Evolutionary conservation across 2,888 invertebrate species (phyloP).

Genomic region (Agrotis segetum): DNA sequence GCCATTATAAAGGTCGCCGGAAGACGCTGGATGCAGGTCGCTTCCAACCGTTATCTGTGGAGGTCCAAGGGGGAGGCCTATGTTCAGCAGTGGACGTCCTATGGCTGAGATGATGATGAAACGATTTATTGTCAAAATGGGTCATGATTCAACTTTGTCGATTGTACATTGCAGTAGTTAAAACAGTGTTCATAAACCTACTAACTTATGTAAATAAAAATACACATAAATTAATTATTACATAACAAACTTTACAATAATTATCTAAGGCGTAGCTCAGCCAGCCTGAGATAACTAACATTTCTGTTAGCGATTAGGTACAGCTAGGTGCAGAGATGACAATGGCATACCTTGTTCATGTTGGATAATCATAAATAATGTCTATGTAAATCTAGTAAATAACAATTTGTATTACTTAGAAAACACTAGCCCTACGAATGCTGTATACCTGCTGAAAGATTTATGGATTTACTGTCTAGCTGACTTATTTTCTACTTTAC

Average conservation of each 20-base stretch:
- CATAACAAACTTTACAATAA: neutral
- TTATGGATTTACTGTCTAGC: no score
- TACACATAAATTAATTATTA: constrained; percentile 10
- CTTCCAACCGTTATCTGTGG: no score
- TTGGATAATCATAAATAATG: neutral
- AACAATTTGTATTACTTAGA: constrained; percentile 1
- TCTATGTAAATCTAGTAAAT: neutral
- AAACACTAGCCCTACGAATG: constrained; percentile 7
- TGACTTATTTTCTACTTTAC: no score
- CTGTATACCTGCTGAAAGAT: neutral
- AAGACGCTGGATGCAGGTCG: no score
- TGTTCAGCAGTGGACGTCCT: no score
- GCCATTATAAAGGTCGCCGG: no score
- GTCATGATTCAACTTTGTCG: no score
- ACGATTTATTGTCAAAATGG: no score
- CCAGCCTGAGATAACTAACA: constrained; percentile 7
- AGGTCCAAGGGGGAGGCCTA: no score
- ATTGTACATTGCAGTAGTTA: neutral
- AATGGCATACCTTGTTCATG: neutral
- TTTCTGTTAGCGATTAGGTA: constrained; percentile 15
- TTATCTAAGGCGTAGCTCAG: neutral
- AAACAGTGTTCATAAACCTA: neutral
- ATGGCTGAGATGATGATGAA: no score
- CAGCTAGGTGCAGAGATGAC: neutral
- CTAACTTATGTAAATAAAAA: neutral